Base-by-base conservation (phyloP, 2,113 vertebrate species). In the Fregetta grallaria region DNA sequence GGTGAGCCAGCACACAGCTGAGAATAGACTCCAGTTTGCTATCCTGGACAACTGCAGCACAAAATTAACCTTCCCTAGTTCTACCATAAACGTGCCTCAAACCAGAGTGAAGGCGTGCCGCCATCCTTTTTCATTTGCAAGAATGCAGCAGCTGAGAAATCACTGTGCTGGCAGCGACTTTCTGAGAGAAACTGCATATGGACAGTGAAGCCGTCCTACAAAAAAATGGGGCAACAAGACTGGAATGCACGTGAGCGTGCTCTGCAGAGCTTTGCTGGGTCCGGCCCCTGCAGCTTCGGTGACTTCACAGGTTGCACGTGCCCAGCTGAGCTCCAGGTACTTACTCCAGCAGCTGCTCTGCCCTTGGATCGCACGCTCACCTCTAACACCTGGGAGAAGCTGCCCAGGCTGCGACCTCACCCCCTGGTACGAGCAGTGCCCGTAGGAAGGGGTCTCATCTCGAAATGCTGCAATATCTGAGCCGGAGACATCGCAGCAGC, bases 201-300 rank as follows among this genome's bases (percentile, higher is more conserved):
- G 67, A 38, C 13, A 22, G 65, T 3, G 49, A 23, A 45, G 26
- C 14, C 44, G 15, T 16, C 36, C 66, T 34, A 27, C 2, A 4
- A 40, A 59, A 47, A 47, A 26, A 32, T 0, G 13, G 58, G 66
- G 30, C 14, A 34, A 9, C 13, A 18, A 58, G 58, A 7, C 27
- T 1, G 15, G 17, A 27, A 15, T 0, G 12, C 2, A 3, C 0
- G 19, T 6, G 19, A 34, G 34, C 20, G 1, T 1, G 8, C 3
- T 45, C n/a, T 16, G 1, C 52, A 44, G 74, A 65, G 58, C 65
- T 65, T 6, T 23, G 74, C 74, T 18, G 58, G 25, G 30, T 32
- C 50, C 2, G 1, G 34, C 7, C 29, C 26, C 53, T 22, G 61
- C 38, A 47, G 68, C 25, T 49, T 23, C 11, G 4, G 56, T 6